phyloP scores from a whole-genome alignment of 2,888 invertebrate species.

The Patella ulyssiponensis region DNA sequence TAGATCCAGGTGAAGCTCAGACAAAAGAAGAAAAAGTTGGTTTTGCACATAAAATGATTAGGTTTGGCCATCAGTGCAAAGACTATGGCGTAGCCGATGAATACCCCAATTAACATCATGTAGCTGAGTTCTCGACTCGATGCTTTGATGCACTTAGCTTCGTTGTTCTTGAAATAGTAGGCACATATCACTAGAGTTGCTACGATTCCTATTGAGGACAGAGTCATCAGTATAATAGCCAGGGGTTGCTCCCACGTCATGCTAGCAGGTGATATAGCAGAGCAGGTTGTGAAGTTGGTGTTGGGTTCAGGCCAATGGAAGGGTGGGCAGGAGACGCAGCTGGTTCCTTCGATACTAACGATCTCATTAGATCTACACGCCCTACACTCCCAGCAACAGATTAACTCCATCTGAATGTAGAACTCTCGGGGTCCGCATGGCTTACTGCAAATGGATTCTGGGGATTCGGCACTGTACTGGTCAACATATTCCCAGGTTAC shows the following conservation, averaged over 20 bases:
- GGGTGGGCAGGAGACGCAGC: constrained; percentile 35
- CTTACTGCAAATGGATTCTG: constrained; percentile 33
- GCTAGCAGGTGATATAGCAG: constrained; percentile 21
- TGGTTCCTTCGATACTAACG: constrained; percentile 30
- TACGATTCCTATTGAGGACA: constrained; percentile 22
- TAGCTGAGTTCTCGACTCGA: constrained; percentile 56
- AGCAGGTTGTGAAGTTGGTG: constrained; percentile 30
- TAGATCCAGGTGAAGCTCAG: constrained; percentile 44
- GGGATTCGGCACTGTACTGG: not conserved
- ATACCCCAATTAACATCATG: constrained; percentile 55
- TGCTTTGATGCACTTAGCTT: constrained; percentile 58
- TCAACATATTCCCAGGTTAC: constrained; percentile 31
- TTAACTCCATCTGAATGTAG: constrained; percentile 32
- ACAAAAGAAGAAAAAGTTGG: constrained; percentile 39
- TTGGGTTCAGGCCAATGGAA: constrained; percentile 45
- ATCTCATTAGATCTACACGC: constrained; percentile 43
- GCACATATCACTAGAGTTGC: constrained; percentile 11
- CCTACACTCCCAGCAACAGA: constrained; percentile 49
- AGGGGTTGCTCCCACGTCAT: constrained; percentile 21
- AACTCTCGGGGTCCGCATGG: constrained; percentile 21
- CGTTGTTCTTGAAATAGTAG: constrained; percentile 30
- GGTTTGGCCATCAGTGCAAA: constrained; percentile 48
- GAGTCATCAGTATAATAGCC: constrained; percentile 24
- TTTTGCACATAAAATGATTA: constrained; percentile 25
- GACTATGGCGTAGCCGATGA: constrained; percentile 50